Evolutionary conservation across 2,888 invertebrate genomes (phyloP), one percentile per base, ranked within the genome.

Genomic region (Cancer borealis): DNA sequence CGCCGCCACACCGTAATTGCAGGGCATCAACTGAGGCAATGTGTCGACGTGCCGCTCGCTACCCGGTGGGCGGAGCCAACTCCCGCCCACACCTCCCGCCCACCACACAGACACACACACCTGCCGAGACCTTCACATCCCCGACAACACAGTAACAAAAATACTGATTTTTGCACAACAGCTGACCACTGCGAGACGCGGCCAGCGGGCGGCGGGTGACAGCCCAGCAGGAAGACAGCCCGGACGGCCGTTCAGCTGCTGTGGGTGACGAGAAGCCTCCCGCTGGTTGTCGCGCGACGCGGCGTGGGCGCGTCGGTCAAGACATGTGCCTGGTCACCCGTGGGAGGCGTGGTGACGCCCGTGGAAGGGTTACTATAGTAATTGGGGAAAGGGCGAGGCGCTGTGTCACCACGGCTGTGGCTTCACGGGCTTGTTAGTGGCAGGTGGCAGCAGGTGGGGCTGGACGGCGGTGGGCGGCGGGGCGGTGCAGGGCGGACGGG

Each of bases 1-100:
- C 91, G 92, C 89, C 92, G 92, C 49, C 47, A 88, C 94, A 94
- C 94, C 88, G 92, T 94, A 94, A 94, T 94, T 94, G 94, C 89
- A 89, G 94, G 94, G 94, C 94, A 94, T 92, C 92, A 84, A 94
- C 92, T 92, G 94, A 92, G 66, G 49, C 21, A 60, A n/a, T 73
- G 30, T 21, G 79, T 54, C 60, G 47, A 66, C 92, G 73, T 79
- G 79, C 89, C 92, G 89, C 89, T 89, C 92, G 73, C 92, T 91
- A 54, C 89, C 60, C 30, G 60, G 92, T 92, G 94, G 94, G 94
- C 92, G 94, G 94, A 94, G 94, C 92, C 94, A 47, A 73, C 79
- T 73, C 30, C 66, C 73, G 89, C 89, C 89, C 66, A 89, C 89
- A 73, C 84, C 92, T 49, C 73, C 90, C 47, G 30, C 47, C 90